Evolutionary conservation across 1,140 invertebrate genomes (phyloP).

Genomic region (Octopus sinensis): DNA sequence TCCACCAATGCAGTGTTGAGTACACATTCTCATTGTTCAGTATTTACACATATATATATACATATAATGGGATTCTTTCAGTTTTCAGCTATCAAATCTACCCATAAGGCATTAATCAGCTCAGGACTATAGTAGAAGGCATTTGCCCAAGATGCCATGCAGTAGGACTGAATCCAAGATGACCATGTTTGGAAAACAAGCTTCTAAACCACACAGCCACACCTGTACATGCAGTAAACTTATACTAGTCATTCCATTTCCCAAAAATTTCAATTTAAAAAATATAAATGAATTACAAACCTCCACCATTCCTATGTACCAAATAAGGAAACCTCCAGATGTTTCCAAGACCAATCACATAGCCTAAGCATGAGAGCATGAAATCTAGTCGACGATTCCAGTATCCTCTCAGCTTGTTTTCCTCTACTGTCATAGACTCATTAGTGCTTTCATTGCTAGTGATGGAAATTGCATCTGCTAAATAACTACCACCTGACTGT

Average conservation of each 20-base stretch:
- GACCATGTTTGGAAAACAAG: too few relatives aligned
- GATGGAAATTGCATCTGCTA: constrained; percentile 43
- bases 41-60: too few relatives aligned
- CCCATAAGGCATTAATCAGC: too few relatives aligned
- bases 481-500: constrained; percentile 33
- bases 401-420: constrained; percentile 44
- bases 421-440: constrained; percentile 27
- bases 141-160: too few relatives aligned
- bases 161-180: too few relatives aligned
- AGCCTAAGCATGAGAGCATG: constrained; percentile 59
- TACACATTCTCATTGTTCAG: too few relatives aligned
- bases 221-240: not conserved
- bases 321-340: constrained; percentile 94
- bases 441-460: constrained; percentile 43
- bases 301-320: constrained; percentile 91
- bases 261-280: too few relatives aligned
- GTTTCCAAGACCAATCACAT: constrained; percentile 72
- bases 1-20: too few relatives aligned
- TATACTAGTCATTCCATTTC: not conserved
- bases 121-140: too few relatives aligned
- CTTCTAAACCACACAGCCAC: too few relatives aligned
- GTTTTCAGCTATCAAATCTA: too few relatives aligned
- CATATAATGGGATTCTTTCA: too few relatives aligned
- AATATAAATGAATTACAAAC: constrained; percentile 48
- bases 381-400: constrained; percentile 56